Percentiles rank a stretch among this genome's conserved stretches.
Conservation (phyloP, 1,140 invertebrate genomes). For the Phocides pigmalion region DNA sequence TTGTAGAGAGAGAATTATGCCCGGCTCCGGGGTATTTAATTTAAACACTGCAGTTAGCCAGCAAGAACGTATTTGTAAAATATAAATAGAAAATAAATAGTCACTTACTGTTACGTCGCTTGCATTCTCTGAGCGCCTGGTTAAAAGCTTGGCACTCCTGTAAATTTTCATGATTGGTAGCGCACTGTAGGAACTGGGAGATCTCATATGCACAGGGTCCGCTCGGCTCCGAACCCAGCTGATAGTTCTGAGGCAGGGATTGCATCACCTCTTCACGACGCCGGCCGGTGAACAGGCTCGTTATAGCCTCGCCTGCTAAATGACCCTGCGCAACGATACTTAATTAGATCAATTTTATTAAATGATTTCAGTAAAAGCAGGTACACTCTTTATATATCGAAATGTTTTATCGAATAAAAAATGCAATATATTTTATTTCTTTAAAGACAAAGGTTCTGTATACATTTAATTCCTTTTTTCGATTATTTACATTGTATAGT, state of each 20-base stretch:
- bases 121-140: constrained; percentile 70
- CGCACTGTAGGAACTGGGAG: constrained; percentile 69
- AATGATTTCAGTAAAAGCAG: too few species aligned
- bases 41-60: too few species aligned
- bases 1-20: too few species aligned
- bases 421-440: too few species aligned
- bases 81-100: too few species aligned
- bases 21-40: neutral
- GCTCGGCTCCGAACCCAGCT: constrained; percentile 55
- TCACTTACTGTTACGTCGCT: constrained; percentile 62
- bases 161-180: constrained; percentile 56
- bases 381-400: too few species aligned
- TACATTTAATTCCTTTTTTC: too few species aligned
- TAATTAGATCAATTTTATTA: too few species aligned
- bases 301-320: constrained; percentile 91
- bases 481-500: too few species aligned
- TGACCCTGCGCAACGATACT: constrained; percentile 86
- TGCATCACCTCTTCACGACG: constrained; percentile 82
- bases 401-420: too few species aligned
- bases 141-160: constrained; percentile 68
- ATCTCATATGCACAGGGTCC: constrained; percentile 77
- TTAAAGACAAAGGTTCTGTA: too few species aligned
- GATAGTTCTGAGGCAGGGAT: constrained; percentile 63
- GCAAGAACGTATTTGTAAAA: too few species aligned
- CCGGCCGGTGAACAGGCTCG: constrained; percentile 90